These are phyloP conservation scores for Parasteatoda lunata DNA, from an alignment of 2,888 invertebrate genomes.

Conservation along the genomic window DNA sequence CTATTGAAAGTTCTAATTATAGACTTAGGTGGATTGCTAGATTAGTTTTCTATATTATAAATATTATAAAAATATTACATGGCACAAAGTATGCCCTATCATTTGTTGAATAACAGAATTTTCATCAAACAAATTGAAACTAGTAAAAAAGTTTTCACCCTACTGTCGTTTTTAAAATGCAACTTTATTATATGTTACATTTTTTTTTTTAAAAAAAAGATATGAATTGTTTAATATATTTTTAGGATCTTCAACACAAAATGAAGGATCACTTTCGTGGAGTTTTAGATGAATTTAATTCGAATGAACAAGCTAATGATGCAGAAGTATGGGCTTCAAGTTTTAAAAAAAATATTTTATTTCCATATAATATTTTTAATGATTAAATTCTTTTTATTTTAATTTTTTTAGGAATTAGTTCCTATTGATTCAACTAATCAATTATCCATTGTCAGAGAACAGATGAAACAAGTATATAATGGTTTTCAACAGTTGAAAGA, in stretches of 20 bases:
- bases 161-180: too few species aligned
- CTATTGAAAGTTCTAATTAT: too few species aligned
- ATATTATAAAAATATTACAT: too few species aligned
- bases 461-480: constrained; percentile 72
- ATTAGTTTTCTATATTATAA: too few species aligned
- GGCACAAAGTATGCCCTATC: too few species aligned
- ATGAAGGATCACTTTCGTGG: constrained; percentile 74
- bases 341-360: background rate
- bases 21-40: too few species aligned
- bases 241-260: constrained; percentile 75
- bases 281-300: constrained; percentile 75
- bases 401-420: constrained; percentile 73
- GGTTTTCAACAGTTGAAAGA: constrained; percentile 73
- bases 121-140: too few species aligned
- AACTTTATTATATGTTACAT: too few species aligned
- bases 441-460: constrained; percentile 73
- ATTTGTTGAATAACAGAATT: too few species aligned
- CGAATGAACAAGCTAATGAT: constrained; percentile 74
- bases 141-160: too few species aligned
- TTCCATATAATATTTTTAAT: background rate
- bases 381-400: background rate
- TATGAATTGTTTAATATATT: constrained; percentile 14
- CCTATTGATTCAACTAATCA: constrained; percentile 75
- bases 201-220: too few species aligned
- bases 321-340: constrained; percentile 72